Percentiles rank a stretch among this genome's conserved stretches.
Evolutionary conservation across 2,888 invertebrate genomes (phyloP).

Genomic region (Poecilus cupreus): DNA sequence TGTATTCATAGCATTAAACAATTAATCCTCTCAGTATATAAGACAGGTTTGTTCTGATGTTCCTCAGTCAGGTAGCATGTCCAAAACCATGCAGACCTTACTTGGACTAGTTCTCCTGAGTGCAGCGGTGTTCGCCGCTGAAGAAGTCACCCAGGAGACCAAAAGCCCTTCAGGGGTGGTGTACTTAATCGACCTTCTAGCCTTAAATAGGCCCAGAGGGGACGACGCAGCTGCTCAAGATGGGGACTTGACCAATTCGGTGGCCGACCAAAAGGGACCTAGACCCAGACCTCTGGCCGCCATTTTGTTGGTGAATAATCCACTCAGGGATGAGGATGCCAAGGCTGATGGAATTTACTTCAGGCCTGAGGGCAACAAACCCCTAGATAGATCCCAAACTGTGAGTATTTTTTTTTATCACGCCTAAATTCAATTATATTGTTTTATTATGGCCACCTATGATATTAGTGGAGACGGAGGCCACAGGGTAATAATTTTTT

Average conservation of each 20-base stretch:
- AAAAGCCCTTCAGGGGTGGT: slow-evolving; percentile 23
- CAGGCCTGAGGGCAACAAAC: slow-evolving; percentile 66
- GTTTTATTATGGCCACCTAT: too few species aligned
- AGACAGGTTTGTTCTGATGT: not conserved
- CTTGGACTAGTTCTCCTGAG: slow-evolving; percentile 25
- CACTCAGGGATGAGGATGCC: slow-evolving; percentile 64
- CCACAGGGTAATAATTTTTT: not conserved
- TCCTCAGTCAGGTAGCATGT: slow-evolving; percentile 38
- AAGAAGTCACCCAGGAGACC: slow-evolving; percentile 7
- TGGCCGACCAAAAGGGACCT: not conserved
- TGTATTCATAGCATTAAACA: slow-evolving; percentile 45
- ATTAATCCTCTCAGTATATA: slow-evolving; percentile 33
- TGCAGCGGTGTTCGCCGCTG: slow-evolving; percentile 34
- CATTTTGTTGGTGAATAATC: slow-evolving; percentile 51
- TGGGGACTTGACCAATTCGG: slow-evolving; percentile 3
- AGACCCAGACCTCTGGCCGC: slow-evolving; percentile 32
- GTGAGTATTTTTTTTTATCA: slow-evolving; percentile 1
- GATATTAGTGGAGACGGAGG: not conserved
- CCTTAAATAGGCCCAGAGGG: not conserved
- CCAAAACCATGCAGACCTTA: slow-evolving; percentile 31
- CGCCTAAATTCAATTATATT: not conserved
- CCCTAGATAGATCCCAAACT: slow-evolving; percentile 66
- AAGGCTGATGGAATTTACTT: slow-evolving; percentile 69
- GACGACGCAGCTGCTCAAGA: not conserved
- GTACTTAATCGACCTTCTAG: slow-evolving; percentile 46